These are phyloP conservation scores for Holothuria leucospilota DNA, from an alignment of 53 echinoderm and acorn worm genomes.

Conservation along the genomic window DNA sequence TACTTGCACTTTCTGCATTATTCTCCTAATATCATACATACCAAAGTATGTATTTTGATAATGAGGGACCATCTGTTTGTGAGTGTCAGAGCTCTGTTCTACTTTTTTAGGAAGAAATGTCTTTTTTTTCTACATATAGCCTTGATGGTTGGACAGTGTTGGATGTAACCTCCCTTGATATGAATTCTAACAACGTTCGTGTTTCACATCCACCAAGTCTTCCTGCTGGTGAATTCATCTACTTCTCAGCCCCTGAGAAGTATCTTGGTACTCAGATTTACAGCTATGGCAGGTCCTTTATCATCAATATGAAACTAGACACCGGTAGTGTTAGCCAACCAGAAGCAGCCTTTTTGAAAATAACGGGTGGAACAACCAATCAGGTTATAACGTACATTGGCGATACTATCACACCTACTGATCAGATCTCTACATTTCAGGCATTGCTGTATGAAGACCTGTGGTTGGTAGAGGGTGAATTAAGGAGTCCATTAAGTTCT, in stretches of 20 bases:
- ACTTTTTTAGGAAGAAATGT: neutral
- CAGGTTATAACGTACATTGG: conserved; percentile 56
- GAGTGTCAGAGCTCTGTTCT: no score
- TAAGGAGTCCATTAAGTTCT: conserved; percentile 36
- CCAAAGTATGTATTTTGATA: no score
- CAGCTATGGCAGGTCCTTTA: conserved; percentile 67
- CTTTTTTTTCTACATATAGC: conserved; percentile 17
- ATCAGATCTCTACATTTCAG: conserved; percentile 32
- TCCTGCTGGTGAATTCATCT: conserved; percentile 59
- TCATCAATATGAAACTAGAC: conserved; percentile 71
- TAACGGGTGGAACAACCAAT: conserved; percentile 71
- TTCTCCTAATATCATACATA: no score
- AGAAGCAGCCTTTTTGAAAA: conserved; percentile 51
- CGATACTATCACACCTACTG: conserved; percentile 54
- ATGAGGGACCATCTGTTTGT: no score
- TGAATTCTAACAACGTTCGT: conserved; percentile 66
- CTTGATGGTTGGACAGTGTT: conserved; percentile 73
- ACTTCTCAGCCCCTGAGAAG: conserved; percentile 73
- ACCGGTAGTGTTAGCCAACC: conserved; percentile 57
- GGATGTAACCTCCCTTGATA: conserved; percentile 64
- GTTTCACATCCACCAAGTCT: conserved; percentile 72
- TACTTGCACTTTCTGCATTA: no score
- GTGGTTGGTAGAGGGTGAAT: conserved; percentile 57
- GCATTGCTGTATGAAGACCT: conserved; percentile 73
- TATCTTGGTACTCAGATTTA: conserved; percentile 72